Evolutionary conservation across 1,140 invertebrate species (phyloP), one percentile per base, ranked within the genome.

Genomic region (Scaptodrosophila lebanonensis): DNA sequence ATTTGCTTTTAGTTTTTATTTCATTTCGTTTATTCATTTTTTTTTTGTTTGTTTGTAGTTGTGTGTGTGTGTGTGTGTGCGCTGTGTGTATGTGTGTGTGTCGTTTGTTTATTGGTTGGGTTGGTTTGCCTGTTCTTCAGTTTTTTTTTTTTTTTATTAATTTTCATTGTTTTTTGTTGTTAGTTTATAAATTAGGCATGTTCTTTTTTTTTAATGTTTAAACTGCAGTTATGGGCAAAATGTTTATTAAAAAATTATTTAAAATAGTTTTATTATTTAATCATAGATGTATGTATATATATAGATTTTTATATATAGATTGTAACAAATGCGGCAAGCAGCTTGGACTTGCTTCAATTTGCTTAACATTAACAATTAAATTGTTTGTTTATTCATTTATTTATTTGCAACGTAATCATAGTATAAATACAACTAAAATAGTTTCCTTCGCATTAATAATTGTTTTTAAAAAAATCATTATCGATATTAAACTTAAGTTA

Each of bases 401-500:
- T 62, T 48, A 64, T 65, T 13, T 36, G 38, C 30, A 39, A 36
- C 35, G 47, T 49, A 11, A 35, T 18, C 44, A 20, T 38, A 33
- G 17, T 71, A 79, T 82, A 77, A 82, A 77, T 73, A 72, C 67
- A 79, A 77, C 69, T 77, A 77, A 77, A 77, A 68, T 82, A 77
- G 63, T 79, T 77, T 77, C 68, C 73, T 82, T 77, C 82, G 73
- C 75, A 63, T 77, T 63, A n/a, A n/a, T n/a, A n/a, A n/a, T n/a
- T n/a, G n/a, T 82, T 82, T 82, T 79, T 77, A 77, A 77, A 82
- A 77, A 64, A 73, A 79, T 48, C 69, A 54, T 73, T 61, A 66
- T n/a, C n/a, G n/a, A n/a, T 39, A 77, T 77, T 66, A 77, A 77
- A 43, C 73, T 77, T 73, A 54, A 56, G 60, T 77, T 77, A 77